A percentile compares a stretch with the other conserved stretches of the same genome.
Conservation (phyloP, 2,113 vertebrate genomes). For the Struthio camelus region DNA sequence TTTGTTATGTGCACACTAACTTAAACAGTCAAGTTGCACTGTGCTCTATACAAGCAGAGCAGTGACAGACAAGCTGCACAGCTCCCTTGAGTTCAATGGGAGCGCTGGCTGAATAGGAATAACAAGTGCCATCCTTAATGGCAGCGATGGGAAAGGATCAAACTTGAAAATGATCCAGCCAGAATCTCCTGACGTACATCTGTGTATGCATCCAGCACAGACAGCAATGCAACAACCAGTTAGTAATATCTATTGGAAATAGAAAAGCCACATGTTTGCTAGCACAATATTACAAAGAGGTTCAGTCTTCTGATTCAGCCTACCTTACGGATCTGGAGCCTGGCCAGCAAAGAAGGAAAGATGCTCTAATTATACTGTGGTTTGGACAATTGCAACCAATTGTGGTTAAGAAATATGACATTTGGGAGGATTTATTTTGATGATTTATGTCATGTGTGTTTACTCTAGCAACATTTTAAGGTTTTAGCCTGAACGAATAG, state of each 20-base stretch:
- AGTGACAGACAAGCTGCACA: conserved; percentile 33
- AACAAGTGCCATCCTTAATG: not conserved
- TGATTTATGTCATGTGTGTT: conserved; percentile 52
- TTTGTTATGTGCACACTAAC: not conserved
- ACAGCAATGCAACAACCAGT: not conserved
- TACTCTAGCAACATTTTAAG: conserved; percentile 2
- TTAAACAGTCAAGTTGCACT: conserved; percentile 9
- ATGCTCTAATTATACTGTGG: conserved; percentile 62
- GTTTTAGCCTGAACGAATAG: conserved; percentile 23
- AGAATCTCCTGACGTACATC: accelerated
- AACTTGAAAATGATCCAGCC: not conserved
- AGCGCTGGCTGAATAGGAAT: not conserved
- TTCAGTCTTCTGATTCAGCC: not conserved
- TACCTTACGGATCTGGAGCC: conserved; percentile 8
- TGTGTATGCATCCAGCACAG: accelerated
- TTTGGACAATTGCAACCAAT: conserved; percentile 56
- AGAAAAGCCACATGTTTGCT: not conserved
- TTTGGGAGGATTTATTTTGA: conserved; percentile 59
- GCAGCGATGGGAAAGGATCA: not conserved
- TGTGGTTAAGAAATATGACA: conserved; percentile 61
- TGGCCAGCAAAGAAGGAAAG: not conserved
- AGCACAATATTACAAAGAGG: not conserved
- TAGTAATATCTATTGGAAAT: not conserved
- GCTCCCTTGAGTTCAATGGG: not conserved
- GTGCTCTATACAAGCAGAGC: not conserved